Evolutionary conservation across 2,888 invertebrate species (phyloP).

Genomic region (Drosophila mulleri): DNA sequence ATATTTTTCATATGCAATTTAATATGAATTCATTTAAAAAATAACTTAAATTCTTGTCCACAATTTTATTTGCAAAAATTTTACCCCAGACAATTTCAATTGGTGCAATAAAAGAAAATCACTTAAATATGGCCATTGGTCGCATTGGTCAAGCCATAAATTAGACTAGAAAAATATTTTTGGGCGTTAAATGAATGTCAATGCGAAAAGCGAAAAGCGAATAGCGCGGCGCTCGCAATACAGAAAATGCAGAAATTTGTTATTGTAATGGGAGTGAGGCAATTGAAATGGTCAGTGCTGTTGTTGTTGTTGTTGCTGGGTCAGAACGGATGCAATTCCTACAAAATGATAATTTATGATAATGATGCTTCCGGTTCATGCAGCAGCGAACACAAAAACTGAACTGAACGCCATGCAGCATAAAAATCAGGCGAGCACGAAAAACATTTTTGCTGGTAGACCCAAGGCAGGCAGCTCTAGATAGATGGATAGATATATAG

Average conservation of each 20-base stretch:
- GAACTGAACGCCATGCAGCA: constrained; percentile 69
- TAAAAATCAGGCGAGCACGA: constrained; percentile 63
- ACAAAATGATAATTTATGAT: constrained; percentile 85
- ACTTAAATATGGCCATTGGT: constrained; percentile 29
- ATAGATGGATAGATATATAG: not conserved
- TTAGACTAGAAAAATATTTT: constrained; percentile 66
- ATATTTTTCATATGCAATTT: not conserved
- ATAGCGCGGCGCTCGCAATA: constrained; percentile 18
- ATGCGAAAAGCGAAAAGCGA: constrained; percentile 35
- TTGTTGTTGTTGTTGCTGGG: constrained; percentile 47
- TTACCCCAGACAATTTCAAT: not conserved
- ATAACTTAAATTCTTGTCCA: not conserved
- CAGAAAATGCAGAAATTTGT: constrained; percentile 32
- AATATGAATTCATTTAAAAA: not conserved
- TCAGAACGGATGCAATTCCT: constrained; percentile 83
- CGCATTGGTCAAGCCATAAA: constrained; percentile 60
- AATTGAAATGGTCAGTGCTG: constrained; percentile 73
- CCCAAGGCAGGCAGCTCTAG: not conserved
- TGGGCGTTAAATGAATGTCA: constrained; percentile 58
- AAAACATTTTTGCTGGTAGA: constrained; percentile 57
- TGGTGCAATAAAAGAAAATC: not conserved
- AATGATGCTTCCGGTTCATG: constrained; percentile 82
- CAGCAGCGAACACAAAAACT: constrained; percentile 67
- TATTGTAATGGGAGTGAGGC: constrained; percentile 37
- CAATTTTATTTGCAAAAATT: not conserved